Base-by-base conservation (phyloP, 2,888 invertebrate genomes). In the Drosophila bunnanda region DNA sequence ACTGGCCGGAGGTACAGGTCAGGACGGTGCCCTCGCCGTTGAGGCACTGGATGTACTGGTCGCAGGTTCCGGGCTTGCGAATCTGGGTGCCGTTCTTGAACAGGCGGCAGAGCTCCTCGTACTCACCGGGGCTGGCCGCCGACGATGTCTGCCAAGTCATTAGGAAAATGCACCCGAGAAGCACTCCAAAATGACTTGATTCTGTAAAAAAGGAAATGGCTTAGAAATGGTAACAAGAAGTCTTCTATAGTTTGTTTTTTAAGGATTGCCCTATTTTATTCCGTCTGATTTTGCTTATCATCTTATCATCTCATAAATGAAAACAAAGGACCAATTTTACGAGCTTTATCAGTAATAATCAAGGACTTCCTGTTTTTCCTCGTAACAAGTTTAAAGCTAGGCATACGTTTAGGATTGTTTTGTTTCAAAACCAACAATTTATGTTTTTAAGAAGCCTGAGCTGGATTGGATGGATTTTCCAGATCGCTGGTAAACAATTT, bases 11-110 rank as follows among this genome's bases (percentile, higher is more conserved):
- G 2, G 36, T 52, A 25, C 91, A 91, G 10, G 50, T 54, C 2
- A 61, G 54, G 0, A 80, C 7, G 8, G 38, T 55, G 4, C 86
- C 85, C 2, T 60, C 48, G 4, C 61, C 69, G 12, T 75, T 68
- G 4, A 22, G 25, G 55, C 91, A 91, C 12, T 71, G 64, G 17
- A 91, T 89, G 64, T 89, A 91, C 50, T 90, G 73, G 22, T 81
- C 50, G 54, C 91, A 91, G 8, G 88, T 79, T 8, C 82, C 91
- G 0, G 91, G 91, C 28, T 88, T 78, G 0, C 88, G 86, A 10
- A 92, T 46, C 10, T 75, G 50, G 2, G 80, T 83, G 30, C 84
- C 85, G 36, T 73, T 82, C 68, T 82, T 77, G 38, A 90, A 83
- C 0, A 90, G 77, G 2, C 82, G 79, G 32, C 90, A 90, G 6